Conservation (phyloP, 2,888 invertebrate species). For the Bombyx huttoni region DNA sequence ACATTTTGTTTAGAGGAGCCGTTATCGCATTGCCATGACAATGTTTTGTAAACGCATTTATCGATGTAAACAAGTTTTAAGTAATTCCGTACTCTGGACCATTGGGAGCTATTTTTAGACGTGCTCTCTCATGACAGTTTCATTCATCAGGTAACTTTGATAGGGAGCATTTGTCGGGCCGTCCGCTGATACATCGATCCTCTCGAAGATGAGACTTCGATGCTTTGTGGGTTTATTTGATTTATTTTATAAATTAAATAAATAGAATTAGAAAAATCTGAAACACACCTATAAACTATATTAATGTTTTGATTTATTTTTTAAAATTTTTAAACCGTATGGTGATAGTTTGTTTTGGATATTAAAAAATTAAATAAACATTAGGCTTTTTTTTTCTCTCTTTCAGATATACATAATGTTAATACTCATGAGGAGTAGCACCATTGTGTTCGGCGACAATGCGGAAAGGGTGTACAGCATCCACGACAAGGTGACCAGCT, state of each 20-base stretch:
- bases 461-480: constrained; percentile 28
- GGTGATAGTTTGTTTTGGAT: too few species aligned
- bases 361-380: not conserved
- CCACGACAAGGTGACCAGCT: constrained; percentile 37
- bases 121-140: constrained; percentile 17
- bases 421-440: constrained; percentile 22
- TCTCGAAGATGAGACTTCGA: constrained; percentile 31
- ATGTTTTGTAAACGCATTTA: constrained; percentile 52
- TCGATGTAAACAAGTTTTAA: constrained; percentile 54
- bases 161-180: constrained; percentile 32
- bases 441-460: constrained; percentile 14
- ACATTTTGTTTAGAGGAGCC: constrained; percentile 16
- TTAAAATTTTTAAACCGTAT: too few species aligned
- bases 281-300: too few species aligned
- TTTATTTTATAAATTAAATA: not conserved
- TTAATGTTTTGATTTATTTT: too few species aligned
- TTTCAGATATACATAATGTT: constrained; percentile 39
- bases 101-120: constrained; percentile 45
- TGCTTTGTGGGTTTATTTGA: constrained; percentile 33
- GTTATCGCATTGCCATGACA: constrained; percentile 40
- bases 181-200: constrained; percentile 19
- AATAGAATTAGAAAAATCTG: too few species aligned
- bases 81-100: constrained; percentile 57
- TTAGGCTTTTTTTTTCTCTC: constrained; percentile 8
- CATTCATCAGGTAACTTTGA: constrained; percentile 50